Conservation (phyloP, 2,888 invertebrate genomes). For the Galerucella nymphaeae region DNA sequence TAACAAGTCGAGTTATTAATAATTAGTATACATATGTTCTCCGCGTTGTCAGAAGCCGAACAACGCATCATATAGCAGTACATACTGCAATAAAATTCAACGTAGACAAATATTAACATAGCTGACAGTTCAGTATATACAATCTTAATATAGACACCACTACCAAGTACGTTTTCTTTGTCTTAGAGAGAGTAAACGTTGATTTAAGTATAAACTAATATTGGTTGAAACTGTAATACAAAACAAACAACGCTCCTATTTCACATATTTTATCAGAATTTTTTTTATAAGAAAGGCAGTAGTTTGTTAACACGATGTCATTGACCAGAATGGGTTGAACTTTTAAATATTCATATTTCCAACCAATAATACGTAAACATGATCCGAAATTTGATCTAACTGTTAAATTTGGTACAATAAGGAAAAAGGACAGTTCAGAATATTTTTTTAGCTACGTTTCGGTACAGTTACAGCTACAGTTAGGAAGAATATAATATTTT, state of each 20-base stretch:
- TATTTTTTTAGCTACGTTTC: too few relatives aligned
- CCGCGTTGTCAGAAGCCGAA: constrained; percentile 38
- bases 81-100: constrained; percentile 41
- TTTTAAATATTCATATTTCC: too few relatives aligned
- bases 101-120: constrained; percentile 43
- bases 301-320: not conserved
- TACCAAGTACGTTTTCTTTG: constrained; percentile 25
- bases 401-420: too few relatives aligned
- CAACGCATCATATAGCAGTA: constrained; percentile 41
- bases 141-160: constrained; percentile 31
- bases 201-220: constrained; percentile 25
- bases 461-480: too few relatives aligned
- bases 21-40: constrained; percentile 43
- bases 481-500: too few relatives aligned
- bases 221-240: not conserved
- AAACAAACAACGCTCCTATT: constrained; percentile 8
- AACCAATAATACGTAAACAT: too few relatives aligned
- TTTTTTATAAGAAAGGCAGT: not conserved
- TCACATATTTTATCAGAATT: not conserved
- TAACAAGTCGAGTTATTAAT: constrained; percentile 46
- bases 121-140: constrained; percentile 32
- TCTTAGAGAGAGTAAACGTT: constrained; percentile 26
- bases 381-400: too few relatives aligned
- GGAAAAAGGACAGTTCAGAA: too few relatives aligned
- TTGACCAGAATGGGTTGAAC: too few relatives aligned